phyloP scores from a whole-genome alignment of 2,113 vertebrate species.

The Anguilla japonica region DNA sequence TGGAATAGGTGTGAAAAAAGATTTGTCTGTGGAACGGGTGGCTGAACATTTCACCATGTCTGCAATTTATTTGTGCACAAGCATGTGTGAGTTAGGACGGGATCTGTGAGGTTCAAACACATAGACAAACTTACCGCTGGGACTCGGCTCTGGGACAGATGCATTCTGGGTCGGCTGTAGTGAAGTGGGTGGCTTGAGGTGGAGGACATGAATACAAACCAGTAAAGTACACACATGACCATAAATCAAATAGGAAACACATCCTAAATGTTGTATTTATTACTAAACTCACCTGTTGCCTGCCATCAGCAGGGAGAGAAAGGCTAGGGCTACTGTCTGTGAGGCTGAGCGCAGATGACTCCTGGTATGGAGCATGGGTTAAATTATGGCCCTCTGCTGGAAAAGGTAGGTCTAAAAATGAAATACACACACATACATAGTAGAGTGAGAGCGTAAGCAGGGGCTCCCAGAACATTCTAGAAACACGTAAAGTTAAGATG shows the following conservation, averaged over 20 bases:
- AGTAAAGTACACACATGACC: background rate
- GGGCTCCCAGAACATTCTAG: too few species aligned
- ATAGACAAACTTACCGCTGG: slow-evolving; percentile 4
- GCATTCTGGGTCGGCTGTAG: background rate
- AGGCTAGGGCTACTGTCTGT: background rate
- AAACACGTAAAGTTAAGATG: too few species aligned
- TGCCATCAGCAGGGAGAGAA: background rate
- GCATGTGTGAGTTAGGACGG: background rate
- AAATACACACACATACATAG: background rate
- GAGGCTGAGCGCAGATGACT: background rate
- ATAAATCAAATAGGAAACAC: too few species aligned
- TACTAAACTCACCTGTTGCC: background rate
- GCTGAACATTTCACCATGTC: background rate
- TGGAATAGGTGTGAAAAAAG: background rate
- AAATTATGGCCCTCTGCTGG: background rate
- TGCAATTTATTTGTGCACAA: background rate
- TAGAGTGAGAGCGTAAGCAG: background rate
- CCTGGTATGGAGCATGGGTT: background rate
- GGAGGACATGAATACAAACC: background rate
- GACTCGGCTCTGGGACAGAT: background rate
- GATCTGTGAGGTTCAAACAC: background rate
- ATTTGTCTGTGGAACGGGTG: background rate
- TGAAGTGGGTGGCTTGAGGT: background rate
- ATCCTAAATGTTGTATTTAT: background rate
- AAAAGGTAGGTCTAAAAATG: background rate